Evolutionary conservation across 2,888 invertebrate genomes (phyloP).

Genomic region (Xylota sylvarum): DNA sequence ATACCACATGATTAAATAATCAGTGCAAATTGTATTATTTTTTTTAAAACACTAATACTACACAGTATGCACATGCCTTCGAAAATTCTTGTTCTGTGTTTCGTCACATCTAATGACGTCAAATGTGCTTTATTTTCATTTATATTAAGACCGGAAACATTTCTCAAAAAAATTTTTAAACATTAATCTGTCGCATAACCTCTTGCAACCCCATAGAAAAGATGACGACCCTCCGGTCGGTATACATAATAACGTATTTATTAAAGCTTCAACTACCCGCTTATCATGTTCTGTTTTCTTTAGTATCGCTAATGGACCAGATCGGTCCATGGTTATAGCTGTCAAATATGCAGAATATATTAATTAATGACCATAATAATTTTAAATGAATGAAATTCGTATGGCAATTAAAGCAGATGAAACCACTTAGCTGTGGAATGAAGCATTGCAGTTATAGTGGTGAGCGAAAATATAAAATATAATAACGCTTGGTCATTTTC

Average conservation of each 20-base stretch:
- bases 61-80: no score
- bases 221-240: conserved; percentile 1
- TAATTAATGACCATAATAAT: conserved; percentile 25
- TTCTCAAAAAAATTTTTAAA: neutral
- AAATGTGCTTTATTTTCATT: neutral
- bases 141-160: conserved; percentile 17
- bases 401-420: conserved; percentile 3
- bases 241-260: conserved; percentile 7
- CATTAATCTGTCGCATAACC: conserved; percentile 23
- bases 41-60: no score
- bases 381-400: conserved; percentile 8
- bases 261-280: neutral
- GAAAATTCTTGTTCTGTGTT: no score
- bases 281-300: neutral
- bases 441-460: neutral
- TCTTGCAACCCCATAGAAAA: conserved; percentile 13
- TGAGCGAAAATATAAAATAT: neutral
- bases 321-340: neutral
- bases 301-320: neutral
- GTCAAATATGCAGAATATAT: neutral
- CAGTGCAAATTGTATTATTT: no score
- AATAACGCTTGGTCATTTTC: no score
- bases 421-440: conserved; percentile 2
- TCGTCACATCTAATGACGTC: no score
- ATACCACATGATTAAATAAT: no score